A percentile compares a stretch with the other conserved stretches of the same genome.
These are phyloP conservation scores for Phrynocephalus vlangalii DNA, from an alignment of 2,797 vertebrate species.

Conservation along the genomic window DNA sequence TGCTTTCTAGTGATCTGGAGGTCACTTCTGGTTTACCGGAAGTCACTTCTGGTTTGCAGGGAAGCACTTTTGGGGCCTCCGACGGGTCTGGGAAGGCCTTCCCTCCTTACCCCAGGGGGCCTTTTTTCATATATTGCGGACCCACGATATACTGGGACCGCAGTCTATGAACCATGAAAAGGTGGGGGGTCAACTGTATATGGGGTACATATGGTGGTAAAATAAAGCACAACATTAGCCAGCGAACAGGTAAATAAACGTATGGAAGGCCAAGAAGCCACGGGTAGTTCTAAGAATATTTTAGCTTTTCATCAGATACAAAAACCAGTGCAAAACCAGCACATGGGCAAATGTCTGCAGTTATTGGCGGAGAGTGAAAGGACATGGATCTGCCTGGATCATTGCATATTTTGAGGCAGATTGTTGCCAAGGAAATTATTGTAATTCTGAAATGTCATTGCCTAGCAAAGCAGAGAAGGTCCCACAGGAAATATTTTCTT, in stretches of 20 bases:
- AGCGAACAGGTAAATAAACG: neutral
- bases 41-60: too few species aligned
- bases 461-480: neutral
- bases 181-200: too few species aligned
- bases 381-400: neutral
- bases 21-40: too few species aligned
- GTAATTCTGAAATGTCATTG: neutral
- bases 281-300: neutral
- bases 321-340: neutral
- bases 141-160: too few species aligned
- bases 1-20: too few species aligned
- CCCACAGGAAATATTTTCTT: neutral
- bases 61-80: too few species aligned
- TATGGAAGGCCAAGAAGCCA: neutral
- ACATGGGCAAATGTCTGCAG: neutral
- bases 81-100: too few species aligned
- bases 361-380: neutral
- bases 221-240: neutral
- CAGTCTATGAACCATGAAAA: too few species aligned
- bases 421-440: constrained; percentile 15
- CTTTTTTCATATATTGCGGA: too few species aligned
- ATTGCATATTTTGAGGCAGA: neutral
- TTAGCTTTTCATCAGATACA: neutral
- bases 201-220: neutral
- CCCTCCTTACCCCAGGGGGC: too few species aligned